Evolutionary conservation across 2,797 vertebrate genomes (phyloP).

Genomic region (Pangasius krempfi): DNA sequence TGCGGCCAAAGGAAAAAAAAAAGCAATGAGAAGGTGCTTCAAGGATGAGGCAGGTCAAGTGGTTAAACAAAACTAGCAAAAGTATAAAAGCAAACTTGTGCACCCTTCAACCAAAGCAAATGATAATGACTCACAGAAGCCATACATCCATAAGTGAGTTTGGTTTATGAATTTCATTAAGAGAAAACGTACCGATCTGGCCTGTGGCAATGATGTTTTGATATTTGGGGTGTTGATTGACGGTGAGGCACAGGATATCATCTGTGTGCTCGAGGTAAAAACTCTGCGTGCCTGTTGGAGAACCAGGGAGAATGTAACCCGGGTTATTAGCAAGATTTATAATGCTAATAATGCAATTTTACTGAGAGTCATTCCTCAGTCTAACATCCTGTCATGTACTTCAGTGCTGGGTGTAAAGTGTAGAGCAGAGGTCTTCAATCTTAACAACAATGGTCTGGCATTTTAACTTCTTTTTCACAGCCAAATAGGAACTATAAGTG

Average conservation of each 20-base stretch:
- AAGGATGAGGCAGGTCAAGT: slow-evolving; percentile 41
- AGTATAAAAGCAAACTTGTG: slow-evolving; percentile 33
- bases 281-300: slow-evolving; percentile 86
- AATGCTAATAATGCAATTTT: background rate
- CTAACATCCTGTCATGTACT: background rate
- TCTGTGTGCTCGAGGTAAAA: slow-evolving; percentile 98
- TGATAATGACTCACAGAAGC: slow-evolving; percentile 28
- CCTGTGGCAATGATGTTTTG: slow-evolving; percentile 94
- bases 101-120: slow-evolving; percentile 18
- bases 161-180: background rate
- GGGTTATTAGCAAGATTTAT: background rate
- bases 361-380: background rate
- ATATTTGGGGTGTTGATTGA: slow-evolving; percentile 97
- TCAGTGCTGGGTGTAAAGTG: background rate
- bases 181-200: slow-evolving; percentile 87
- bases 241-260: slow-evolving; percentile 94
- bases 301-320: background rate
- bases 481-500: background rate
- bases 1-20: slow-evolving; percentile 80
- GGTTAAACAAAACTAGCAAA: slow-evolving; percentile 19
- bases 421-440: background rate
- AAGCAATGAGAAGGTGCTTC: slow-evolving; percentile 70
- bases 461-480: background rate
- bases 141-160: background rate
- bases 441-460: background rate